phyloP scores from a whole-genome alignment of 2,888 invertebrate genomes.

The Stegana nigrithorax region DNA sequence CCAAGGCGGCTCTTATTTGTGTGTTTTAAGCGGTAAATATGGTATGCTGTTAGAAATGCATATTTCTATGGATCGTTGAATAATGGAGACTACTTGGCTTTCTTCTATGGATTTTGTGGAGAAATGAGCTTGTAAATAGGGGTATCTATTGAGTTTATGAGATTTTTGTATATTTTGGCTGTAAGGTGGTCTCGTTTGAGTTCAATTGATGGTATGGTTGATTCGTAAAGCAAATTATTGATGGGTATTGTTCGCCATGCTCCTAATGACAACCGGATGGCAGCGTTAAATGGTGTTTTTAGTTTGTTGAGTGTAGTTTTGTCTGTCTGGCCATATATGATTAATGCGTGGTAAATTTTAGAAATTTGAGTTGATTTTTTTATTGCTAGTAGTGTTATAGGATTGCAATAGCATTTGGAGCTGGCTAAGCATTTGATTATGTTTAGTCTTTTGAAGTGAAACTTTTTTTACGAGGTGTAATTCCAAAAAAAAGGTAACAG shows the following conservation, averaged over 20 bases:
- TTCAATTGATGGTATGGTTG: background rate
- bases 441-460: conserved; percentile 19
- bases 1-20: too few species aligned
- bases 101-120: too few species aligned
- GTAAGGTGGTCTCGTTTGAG: background rate
- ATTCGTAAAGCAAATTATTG: background rate
- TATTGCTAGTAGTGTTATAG: background rate
- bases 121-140: too few species aligned
- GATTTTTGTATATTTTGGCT: background rate
- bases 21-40: too few species aligned
- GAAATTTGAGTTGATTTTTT: background rate
- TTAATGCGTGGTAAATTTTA: background rate
- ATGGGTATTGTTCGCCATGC: background rate
- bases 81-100: too few species aligned
- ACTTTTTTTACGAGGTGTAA: too few species aligned
- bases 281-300: background rate
- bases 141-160: background rate
- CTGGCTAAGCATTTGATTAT: background rate
- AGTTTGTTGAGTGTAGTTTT: background rate
- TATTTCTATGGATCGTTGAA: too few species aligned
- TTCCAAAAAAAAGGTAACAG: too few species aligned
- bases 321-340: background rate
- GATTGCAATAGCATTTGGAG: background rate
- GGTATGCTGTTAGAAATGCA: too few species aligned
- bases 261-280: background rate